A percentile compares a stretch with the other conserved stretches of the same genome.
Conservation (phyloP, 2,797 vertebrate genomes). For the Amblyraja radiata region DNA sequence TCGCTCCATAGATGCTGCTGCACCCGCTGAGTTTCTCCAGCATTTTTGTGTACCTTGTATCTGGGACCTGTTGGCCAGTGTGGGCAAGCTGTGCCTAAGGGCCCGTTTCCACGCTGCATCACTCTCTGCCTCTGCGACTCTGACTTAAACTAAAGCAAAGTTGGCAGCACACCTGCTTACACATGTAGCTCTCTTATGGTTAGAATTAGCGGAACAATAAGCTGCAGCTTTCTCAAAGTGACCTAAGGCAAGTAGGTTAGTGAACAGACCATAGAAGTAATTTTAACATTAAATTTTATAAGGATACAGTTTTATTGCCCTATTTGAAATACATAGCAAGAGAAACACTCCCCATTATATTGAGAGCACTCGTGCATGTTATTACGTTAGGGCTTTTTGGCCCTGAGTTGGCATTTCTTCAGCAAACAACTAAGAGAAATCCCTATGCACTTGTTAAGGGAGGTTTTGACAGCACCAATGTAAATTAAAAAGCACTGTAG, state of each 20-base stretch:
- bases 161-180: slow-evolving; percentile 10
- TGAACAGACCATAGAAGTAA: slow-evolving; percentile 23
- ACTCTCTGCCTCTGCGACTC: too few species aligned
- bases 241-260: slow-evolving; percentile 32
- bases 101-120: too few species aligned
- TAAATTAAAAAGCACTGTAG: slow-evolving; percentile 35
- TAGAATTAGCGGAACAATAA: slow-evolving; percentile 19
- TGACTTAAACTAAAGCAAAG: not conserved
- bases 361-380: slow-evolving; percentile 35
- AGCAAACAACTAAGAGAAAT: slow-evolving; percentile 17
- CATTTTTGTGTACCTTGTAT: too few species aligned
- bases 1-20: too few species aligned
- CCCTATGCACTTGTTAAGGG: slow-evolving; percentile 35
- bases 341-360: slow-evolving; percentile 31
- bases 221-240: not conserved
- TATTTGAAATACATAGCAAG: slow-evolving; percentile 30
- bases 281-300: slow-evolving; percentile 37
- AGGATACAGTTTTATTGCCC: slow-evolving; percentile 37
- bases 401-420: slow-evolving; percentile 30
- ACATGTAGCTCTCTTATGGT: not conserved
- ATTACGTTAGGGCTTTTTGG: slow-evolving; percentile 32
- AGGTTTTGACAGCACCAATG: slow-evolving; percentile 31
- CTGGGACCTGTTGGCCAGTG: too few species aligned
- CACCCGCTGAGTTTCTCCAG: too few species aligned
- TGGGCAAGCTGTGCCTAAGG: too few species aligned